Base-by-base conservation (phyloP, 2,888 invertebrate genomes). In the Lacanobia oleracea region DNA sequence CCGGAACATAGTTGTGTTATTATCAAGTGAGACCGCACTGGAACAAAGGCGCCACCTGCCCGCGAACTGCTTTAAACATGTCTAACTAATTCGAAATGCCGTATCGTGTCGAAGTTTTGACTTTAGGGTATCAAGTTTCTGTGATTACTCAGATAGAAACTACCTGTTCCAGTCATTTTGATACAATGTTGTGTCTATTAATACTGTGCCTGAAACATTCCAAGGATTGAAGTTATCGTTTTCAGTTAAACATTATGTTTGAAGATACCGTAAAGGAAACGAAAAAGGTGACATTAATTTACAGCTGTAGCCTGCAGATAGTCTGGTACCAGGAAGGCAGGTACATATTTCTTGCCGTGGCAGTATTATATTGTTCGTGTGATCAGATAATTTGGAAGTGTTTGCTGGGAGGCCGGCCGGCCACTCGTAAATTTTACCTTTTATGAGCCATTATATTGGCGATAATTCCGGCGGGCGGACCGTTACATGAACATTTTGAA, bases 361-460 rank as follows among this genome's bases (percentile, higher is more conserved):
- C 71, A 72, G 82, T 77, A 78, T 81, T 82, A 83, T 83, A 83
- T 84, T 85, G 87, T 83, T 80, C 72, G 75, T 80, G 77, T 75
- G 90, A 93, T 93, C 93, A 89, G 93, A 93, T 93, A 93, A 91
- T 89, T 90, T 81, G 88, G 87, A 88, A 90, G 89, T 88, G 85
- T 86, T 87, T 82, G 83, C 84, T 64, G 77, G 83, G 81, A 84
- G 86, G 85, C 87, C 88, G 83, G 87, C 88, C 85, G 88, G 86
- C 87, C 89, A 89, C 87, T 91, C 93, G 89, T 94, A 94, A 94
- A 94, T 93, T 93, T 88, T 81, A 90, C 89, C 91, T 91, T 94
- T 94, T 94, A 94, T 93, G 93, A 93, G 86, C 93, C 93, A 92
- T 94, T 93, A 94, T 92, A 92, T 89, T 89, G 90, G 87, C 90